These are phyloP conservation scores for Drosophila triauraria DNA, from an alignment of 1,140 invertebrate species.

Conservation along the genomic window DNA sequence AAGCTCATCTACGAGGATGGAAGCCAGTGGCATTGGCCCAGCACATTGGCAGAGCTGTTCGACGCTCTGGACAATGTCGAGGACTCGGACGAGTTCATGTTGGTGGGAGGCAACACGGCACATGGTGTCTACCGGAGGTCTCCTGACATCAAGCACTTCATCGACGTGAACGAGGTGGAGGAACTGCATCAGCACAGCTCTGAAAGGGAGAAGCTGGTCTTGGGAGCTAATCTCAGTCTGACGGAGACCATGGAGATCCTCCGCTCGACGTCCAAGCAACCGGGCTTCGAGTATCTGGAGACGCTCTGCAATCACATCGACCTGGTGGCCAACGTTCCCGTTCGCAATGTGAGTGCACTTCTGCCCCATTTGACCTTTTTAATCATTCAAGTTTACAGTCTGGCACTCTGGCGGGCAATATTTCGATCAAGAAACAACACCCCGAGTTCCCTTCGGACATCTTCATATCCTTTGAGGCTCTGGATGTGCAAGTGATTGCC, in stretches of 20 bases:
- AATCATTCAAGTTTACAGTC: slow-evolving; percentile 59
- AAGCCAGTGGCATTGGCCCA: slow-evolving; percentile 75
- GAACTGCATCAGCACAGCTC: slow-evolving; percentile 86
- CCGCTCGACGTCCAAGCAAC: slow-evolving; percentile 84
- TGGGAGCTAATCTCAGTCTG: slow-evolving; percentile 89
- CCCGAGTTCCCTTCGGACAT: slow-evolving; percentile 92
- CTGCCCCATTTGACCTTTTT: fast-evolving
- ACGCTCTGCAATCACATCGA: slow-evolving; percentile 87
- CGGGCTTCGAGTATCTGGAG: slow-evolving; percentile 86
- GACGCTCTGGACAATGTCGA: slow-evolving; percentile 86
- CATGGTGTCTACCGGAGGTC: slow-evolving; percentile 88
- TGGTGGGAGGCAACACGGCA: slow-evolving; percentile 87
- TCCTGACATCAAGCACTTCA: slow-evolving; percentile 87
- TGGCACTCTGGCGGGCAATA: slow-evolving; percentile 91
- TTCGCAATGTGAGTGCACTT: slow-evolving; percentile 87
- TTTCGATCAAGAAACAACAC: slow-evolving; percentile 90
- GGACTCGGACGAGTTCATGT: slow-evolving; percentile 84
- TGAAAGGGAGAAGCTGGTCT: slow-evolving; percentile 78
- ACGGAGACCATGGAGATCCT: slow-evolving; percentile 88
- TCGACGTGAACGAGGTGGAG: slow-evolving; percentile 90
- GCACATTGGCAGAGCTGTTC: slow-evolving; percentile 86
- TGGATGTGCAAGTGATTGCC: slow-evolving; percentile 86
- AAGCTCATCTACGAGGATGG: slow-evolving; percentile 77
- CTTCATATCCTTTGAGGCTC: slow-evolving; percentile 90
- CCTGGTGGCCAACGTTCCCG: slow-evolving; percentile 89